Percentiles rank a stretch among this genome's conserved stretches.
Conservation (phyloP, 2,888 invertebrate genomes). For the Eumacrocentrus americanus region DNA sequence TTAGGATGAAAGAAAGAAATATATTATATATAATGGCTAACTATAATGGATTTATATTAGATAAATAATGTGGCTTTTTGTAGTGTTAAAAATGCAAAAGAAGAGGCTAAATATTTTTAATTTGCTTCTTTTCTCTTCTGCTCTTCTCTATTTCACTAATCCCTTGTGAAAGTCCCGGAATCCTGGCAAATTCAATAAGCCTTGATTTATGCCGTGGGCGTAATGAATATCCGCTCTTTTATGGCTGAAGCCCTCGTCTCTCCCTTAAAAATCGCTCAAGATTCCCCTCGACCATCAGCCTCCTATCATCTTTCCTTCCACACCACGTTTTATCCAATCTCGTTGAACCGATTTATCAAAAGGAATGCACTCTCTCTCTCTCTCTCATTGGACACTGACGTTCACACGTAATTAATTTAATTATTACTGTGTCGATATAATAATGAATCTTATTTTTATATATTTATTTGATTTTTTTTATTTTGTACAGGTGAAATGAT, state of each 20-base stretch:
- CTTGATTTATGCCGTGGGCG: conserved; percentile 31
- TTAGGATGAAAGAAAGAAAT: neutral
- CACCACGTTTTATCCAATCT: neutral
- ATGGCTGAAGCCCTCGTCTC: conserved; percentile 13
- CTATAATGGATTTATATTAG: too few relatives aligned
- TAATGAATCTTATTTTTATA: too few relatives aligned
- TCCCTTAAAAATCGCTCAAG: conserved; percentile 24
- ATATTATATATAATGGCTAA: neutral
- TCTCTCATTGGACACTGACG: neutral
- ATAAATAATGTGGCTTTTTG: neutral
- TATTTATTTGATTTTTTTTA: neutral
- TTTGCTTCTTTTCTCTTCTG: neutral
- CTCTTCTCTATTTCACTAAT: neutral
- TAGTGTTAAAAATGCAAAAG: too few relatives aligned
- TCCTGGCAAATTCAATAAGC: conserved; percentile 33
- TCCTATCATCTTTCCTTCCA: too few relatives aligned
- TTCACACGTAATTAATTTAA: neutral
- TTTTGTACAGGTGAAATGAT: conserved; percentile 7
- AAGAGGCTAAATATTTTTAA: too few relatives aligned
- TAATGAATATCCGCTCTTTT: conserved; percentile 35
- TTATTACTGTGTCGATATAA: too few relatives aligned
- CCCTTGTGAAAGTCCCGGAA: conserved; percentile 18
- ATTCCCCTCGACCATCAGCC: neutral
- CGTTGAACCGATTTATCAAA: too few relatives aligned
- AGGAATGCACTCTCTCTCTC: conserved; percentile 9